Evolutionary conservation across 2,797 vertebrate species (phyloP), one percentile per base, ranked within the genome.

Genomic region (Scleropages formosus): DNA sequence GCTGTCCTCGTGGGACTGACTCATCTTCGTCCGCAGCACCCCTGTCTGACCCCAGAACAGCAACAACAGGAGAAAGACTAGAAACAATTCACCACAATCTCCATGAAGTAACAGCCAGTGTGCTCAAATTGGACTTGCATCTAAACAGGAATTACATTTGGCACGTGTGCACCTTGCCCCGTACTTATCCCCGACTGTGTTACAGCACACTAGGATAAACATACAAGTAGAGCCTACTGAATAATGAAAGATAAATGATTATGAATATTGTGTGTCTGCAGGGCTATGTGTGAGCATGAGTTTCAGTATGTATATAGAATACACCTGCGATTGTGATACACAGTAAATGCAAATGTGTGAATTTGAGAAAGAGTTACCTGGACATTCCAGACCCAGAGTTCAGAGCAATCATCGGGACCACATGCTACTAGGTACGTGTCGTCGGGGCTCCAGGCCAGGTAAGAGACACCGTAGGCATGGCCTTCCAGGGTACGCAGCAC

Each of bases 351-450:
- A 39, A 39, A 6, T 2, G 31, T 39, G 31, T 39, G 31, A 39
- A 39, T 39, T 39, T 39, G 2, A 39, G 39, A 39, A 39, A 6
- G 31, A 20, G 6, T 56, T 87, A 98, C 97, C 90, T 98, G 96
- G 76, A 98, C 91, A 75, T 97, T 98, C 97, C 97, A 98, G 75
- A 98, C 94, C 97, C 97, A 98, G 81, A 98, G 93, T 87, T 98
- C 97, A 47, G 97, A 98, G 89, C 97, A 98, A 92, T 98, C 96
- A 81, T 98, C 96, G 53, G 96, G 96, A 74, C 96, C 96, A 80
- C 96, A 98, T 72, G 97, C 97, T 83, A 98, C 95, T 84, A 98
- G 94, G 74, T 96, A 97, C 76, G 89, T 89, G 87, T 98, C 96
- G 79, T 98, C 96, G 0, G 96, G 96, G 88, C 97, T 98, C 97